Evolutionary conservation across 2,888 invertebrate genomes (phyloP), one percentile per base, ranked within the genome.

Genomic region (Conops quadrifasciatus): DNA sequence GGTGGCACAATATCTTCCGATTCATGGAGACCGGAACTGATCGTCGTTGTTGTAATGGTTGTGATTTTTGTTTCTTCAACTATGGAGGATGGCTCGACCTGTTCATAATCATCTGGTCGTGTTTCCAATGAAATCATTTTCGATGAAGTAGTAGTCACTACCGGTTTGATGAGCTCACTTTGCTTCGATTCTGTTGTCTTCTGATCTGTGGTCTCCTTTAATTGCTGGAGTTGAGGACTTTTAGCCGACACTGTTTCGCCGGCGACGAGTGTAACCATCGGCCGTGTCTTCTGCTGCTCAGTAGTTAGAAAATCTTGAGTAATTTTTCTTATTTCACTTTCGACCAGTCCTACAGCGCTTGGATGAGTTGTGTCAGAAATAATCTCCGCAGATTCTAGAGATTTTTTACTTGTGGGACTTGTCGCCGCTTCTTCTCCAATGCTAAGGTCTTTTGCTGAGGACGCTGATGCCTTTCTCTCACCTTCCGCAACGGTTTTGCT

Each of bases 261-360:
- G 16, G 65, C 47, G 49, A 21, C 21, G 19, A 36, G 2, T 51
- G 69, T 70, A 56, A 63, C 70, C 4, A 16, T 24, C 15, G 56
- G 66, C 21, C n/a, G 30, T 56, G 53, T 36, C 36, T 28, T 56
- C 13, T 43, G 19, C 26, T 66, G 53, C 53, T 66, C 66, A 30
- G 21, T 66, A n/a, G 13, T 53, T 16, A 65, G 19, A 28, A 65
- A 47, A 26, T 63, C 47, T n/a, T 47, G 16, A 11, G 63, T 63
- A 15, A 63, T 26, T 13, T 47, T 45, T 63, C 15, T 63, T 1
- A 47, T 63, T 16, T 78, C 81, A 2, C 78, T 73, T 9, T 77
- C 71, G 13, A 79, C 77, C 43, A 76, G 72, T 65, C n/a, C 26
- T 16, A 70, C 76, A 45, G 73, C 78, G 11, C 76, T 75, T 3